These are phyloP conservation scores for Trichogramma dendrolimi DNA, from an alignment of 2,888 invertebrate species.

Conservation along the genomic window DNA sequence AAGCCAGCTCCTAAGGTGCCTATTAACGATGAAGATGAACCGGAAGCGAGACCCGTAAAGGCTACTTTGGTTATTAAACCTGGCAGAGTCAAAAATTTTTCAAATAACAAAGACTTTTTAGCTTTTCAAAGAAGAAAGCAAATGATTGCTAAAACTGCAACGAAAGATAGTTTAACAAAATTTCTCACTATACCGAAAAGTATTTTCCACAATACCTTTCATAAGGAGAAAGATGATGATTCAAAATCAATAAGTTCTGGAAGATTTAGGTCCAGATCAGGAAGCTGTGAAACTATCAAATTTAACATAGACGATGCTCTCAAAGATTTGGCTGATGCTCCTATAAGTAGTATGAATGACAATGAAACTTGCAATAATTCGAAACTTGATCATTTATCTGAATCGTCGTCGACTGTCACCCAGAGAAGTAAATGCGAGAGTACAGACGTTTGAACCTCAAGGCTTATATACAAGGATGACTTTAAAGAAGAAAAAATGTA, in stretches of 20 bases:
- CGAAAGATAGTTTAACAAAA: constrained; percentile 41
- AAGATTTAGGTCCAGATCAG: constrained; percentile 36
- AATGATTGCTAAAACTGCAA: constrained; percentile 8
- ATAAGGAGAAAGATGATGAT: constrained; percentile 37
- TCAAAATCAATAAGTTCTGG: constrained; percentile 29
- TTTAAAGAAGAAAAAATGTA: too few species aligned
- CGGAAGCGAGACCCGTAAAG: constrained; percentile 48
- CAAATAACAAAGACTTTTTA: constrained; percentile 35
- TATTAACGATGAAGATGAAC: constrained; percentile 30
- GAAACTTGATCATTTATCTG: too few species aligned
- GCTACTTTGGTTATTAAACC: constrained; percentile 55
- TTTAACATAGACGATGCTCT: constrained; percentile 7
- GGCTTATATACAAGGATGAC: too few species aligned
- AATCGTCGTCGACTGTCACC: too few species aligned
- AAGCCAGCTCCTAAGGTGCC: constrained; percentile 55
- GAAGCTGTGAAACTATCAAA: constrained; percentile 33
- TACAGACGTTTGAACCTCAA: too few species aligned
- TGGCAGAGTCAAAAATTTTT: constrained; percentile 46
- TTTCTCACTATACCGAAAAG: constrained; percentile 45
- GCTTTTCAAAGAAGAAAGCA: constrained; percentile 34
- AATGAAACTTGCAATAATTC: background rate
- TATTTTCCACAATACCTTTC: constrained; percentile 46
- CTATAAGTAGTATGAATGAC: constrained; percentile 4
- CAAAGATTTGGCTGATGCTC: constrained; percentile 7
- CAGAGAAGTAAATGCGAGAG: too few species aligned